Conservation (phyloP, 1,140 invertebrate species). For the Penaeus chinensis region DNA sequence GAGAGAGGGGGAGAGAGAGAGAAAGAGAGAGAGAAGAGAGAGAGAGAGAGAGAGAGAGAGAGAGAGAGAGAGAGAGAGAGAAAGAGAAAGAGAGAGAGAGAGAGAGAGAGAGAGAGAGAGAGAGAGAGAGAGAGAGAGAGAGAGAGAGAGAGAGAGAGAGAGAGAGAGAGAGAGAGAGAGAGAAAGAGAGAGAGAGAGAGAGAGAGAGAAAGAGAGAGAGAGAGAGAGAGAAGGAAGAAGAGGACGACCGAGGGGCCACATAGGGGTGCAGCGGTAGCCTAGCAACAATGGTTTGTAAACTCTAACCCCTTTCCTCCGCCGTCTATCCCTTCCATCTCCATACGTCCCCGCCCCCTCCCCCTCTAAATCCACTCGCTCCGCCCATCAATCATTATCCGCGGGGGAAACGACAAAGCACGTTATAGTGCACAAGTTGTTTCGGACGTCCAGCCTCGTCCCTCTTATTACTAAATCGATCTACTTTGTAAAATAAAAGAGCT, state of each 20-base stretch:
- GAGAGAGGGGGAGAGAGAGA: too few relatives aligned
- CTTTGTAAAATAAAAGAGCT: too few relatives aligned
- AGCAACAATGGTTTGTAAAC: neutral
- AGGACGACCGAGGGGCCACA: neutral
- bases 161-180: too few relatives aligned
- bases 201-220: neutral
- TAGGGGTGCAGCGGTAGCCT: neutral
- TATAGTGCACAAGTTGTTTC: too few relatives aligned
- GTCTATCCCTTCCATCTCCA: neutral
- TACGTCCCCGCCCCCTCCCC: neutral
- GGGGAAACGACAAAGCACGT: too few relatives aligned
- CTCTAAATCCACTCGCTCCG: neutral
- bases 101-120: neutral
- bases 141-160: neutral
- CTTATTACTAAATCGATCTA: too few relatives aligned
- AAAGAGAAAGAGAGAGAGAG: neutral
- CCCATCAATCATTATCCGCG: neutral
- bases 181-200: too few relatives aligned
- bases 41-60: too few relatives aligned
- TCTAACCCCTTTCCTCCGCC: constrained; percentile 7
- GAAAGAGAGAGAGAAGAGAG: too few relatives aligned
- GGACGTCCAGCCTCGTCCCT: too few relatives aligned
- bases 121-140: neutral
- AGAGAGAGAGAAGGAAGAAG: neutral
- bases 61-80: neutral